These are phyloP conservation scores for Matsumurasca onukii DNA, from an alignment of 1,140 invertebrate species.

Conservation along the genomic window DNA sequence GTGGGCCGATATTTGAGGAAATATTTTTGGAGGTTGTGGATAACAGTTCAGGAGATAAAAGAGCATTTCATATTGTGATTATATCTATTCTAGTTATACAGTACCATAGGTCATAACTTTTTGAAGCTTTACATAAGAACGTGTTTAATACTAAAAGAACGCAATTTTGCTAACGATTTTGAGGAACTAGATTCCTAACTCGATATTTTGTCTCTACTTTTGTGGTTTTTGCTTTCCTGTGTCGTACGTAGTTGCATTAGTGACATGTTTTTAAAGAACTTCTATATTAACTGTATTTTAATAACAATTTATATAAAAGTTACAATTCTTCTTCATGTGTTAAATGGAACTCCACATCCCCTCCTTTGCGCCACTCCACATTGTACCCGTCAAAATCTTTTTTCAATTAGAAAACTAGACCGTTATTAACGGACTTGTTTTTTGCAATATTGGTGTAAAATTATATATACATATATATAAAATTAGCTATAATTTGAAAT, in stretches of 20 bases:
- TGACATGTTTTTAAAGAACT: conserved; percentile 29
- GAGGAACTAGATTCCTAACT: conserved; percentile 31
- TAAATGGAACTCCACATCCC: conserved; percentile 16
- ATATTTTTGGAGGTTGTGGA: conserved; percentile 33
- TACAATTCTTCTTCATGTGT: conserved; percentile 24
- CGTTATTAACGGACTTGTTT: conserved; percentile 3
- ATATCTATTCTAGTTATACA: conserved; percentile 33
- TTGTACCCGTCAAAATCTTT: neutral
- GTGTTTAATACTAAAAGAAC: conserved; percentile 30
- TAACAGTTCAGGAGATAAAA: conserved; percentile 20
- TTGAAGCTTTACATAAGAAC: conserved; percentile 34
- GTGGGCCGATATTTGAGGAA: conserved; percentile 23
- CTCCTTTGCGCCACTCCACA: neutral
- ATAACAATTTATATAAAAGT: conserved; percentile 23
- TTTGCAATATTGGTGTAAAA: conserved; percentile 6
- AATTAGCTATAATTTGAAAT: conserved; percentile 1
- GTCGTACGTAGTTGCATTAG: conserved; percentile 31
- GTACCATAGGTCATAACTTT: conserved; percentile 30
- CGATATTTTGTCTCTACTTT: conserved; percentile 30
- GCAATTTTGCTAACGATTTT: conserved; percentile 35
- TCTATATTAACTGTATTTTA: conserved; percentile 31
- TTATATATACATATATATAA: conserved; percentile 7
- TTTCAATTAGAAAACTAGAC: conserved; percentile 8
- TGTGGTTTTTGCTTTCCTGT: conserved; percentile 34
- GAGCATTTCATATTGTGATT: conserved; percentile 32